These are phyloP conservation scores for Andrena fulva DNA, from an alignment of 2,888 invertebrate species.

Conservation along the genomic window DNA sequence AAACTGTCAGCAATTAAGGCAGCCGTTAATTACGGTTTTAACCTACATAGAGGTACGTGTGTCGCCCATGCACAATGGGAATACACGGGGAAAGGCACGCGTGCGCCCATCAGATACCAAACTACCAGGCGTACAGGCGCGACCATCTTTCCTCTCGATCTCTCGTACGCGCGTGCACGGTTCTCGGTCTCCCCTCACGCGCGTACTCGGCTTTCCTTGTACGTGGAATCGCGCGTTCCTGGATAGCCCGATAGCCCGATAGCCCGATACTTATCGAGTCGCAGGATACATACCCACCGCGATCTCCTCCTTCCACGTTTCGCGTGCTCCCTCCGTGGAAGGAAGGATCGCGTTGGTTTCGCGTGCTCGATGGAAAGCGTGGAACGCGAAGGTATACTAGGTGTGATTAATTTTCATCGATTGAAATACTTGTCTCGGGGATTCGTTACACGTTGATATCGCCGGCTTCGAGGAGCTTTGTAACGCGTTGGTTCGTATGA, in stretches of 20 bases:
- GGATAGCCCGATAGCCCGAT: slow-evolving; percentile 55
- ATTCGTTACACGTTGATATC: background rate
- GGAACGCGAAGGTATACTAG: too few relatives aligned
- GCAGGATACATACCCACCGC: slow-evolving; percentile 56
- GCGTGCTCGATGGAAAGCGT: too few relatives aligned
- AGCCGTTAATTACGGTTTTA: slow-evolving; percentile 68
- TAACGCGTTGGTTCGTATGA: background rate
- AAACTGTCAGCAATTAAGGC: slow-evolving; percentile 64
- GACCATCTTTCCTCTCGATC: slow-evolving; percentile 41
- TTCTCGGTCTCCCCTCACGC: slow-evolving; percentile 4
- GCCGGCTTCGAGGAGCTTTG: background rate
- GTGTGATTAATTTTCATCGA: slow-evolving; percentile 8
- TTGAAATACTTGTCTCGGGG: background rate
- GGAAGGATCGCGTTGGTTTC: too few relatives aligned
- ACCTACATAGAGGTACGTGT: slow-evolving; percentile 65
- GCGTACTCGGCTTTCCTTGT: slow-evolving; percentile 28
- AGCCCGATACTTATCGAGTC: slow-evolving; percentile 51
- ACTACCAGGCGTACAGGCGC: slow-evolving; percentile 19
- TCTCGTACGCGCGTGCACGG: slow-evolving; percentile 20
- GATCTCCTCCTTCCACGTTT: slow-evolving; percentile 64
- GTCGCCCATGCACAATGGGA: slow-evolving; percentile 61
- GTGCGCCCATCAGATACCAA: slow-evolving; percentile 62
- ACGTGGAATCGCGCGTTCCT: slow-evolving; percentile 45
- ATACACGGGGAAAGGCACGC: slow-evolving; percentile 63
- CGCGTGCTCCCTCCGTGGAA: slow-evolving; percentile 29